Evolutionary conservation across 2,797 vertebrate genomes (phyloP).

Genomic region (Pangasius mekongensis): DNA sequence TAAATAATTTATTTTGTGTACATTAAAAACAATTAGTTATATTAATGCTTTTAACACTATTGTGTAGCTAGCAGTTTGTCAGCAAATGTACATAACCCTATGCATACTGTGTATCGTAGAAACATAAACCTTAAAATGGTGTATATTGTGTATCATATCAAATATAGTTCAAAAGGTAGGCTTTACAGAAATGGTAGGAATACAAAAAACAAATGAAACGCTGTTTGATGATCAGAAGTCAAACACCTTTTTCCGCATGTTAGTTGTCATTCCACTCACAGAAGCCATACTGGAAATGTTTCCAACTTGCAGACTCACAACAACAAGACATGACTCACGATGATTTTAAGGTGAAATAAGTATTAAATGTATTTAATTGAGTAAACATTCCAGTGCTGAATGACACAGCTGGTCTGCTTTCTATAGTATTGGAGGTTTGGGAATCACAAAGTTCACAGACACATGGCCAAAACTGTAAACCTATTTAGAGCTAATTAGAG

Average conservation of each 20-base stretch:
- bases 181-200: neutral
- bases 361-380: constrained; percentile 31
- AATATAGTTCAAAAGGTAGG: neutral
- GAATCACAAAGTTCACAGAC: constrained; percentile 15
- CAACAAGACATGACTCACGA: neutral
- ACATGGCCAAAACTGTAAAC: constrained; percentile 11
- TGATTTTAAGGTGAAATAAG: constrained; percentile 18
- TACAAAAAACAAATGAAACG: neutral
- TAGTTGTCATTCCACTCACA: neutral
- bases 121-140: neutral
- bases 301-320: neutral
- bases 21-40: too few species aligned
- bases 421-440: neutral
- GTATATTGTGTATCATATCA: neutral
- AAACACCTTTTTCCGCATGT: constrained; percentile 65
- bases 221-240: constrained; percentile 47
- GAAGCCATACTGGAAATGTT: neutral
- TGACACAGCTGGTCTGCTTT: constrained; percentile 29
- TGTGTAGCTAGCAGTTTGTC: neutral
- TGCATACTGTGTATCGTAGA: neutral
- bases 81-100: neutral
- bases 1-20: neutral
- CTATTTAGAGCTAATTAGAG: constrained; percentile 31
- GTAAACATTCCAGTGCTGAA: constrained; percentile 21
- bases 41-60: neutral